These are phyloP conservation scores for Stichopus horrens DNA, from an alignment of 53 echinoderm and acorn worm genomes.

Conservation along the genomic window DNA sequence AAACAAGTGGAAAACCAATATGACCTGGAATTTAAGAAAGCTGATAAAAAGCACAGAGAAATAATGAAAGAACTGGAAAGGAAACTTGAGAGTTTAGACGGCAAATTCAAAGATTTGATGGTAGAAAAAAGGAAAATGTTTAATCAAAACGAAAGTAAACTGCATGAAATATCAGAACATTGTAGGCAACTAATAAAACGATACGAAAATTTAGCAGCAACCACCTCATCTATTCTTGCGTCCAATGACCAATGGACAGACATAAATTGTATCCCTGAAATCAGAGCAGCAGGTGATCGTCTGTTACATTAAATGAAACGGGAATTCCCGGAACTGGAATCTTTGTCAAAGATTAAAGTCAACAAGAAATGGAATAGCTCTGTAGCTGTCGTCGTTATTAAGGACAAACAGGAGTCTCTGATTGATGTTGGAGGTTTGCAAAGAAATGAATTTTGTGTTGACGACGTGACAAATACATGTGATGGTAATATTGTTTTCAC, in stretches of 20 bases:
- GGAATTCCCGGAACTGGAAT: background rate
- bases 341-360: background rate
- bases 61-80: background rate
- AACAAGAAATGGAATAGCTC: background rate
- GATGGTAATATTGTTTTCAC: background rate
- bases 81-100: background rate
- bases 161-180: background rate
- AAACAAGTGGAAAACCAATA: background rate
- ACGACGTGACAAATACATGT: background rate
- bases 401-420: background rate
- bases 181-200: background rate
- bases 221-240: background rate
- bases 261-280: constrained; percentile 24
- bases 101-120: background rate
- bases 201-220: constrained; percentile 2
- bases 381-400: background rate
- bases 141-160: background rate
- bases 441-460: background rate
- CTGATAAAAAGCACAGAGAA: background rate
- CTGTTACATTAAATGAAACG: background rate
- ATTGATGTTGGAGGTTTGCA: background rate
- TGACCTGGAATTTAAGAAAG: background rate
- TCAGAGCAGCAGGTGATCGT: background rate
- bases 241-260: background rate
- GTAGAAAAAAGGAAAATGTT: too few relatives aligned